Conservation (phyloP, 2,888 invertebrate species). For the Tinea semifulvella region DNA sequence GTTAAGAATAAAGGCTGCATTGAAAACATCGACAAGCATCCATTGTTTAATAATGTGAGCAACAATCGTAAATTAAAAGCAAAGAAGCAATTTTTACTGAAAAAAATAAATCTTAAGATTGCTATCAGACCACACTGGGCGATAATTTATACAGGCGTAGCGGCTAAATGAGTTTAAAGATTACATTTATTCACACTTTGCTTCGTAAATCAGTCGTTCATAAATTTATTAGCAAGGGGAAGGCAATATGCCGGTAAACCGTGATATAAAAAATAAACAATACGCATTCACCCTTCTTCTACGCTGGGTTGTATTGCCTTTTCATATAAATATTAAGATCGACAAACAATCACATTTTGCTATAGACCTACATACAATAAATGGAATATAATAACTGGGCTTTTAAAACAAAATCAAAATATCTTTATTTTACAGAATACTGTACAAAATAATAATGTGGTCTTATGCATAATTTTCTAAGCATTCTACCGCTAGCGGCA, state of each 20-base stretch:
- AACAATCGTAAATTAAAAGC: conserved; percentile 6
- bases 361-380: too few species aligned
- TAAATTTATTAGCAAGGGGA: conserved; percentile 1
- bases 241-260: background rate
- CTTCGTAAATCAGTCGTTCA: background rate
- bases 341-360: too few species aligned
- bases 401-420: too few species aligned
- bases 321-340: too few species aligned
- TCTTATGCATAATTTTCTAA: too few species aligned
- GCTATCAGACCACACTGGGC: conserved; percentile 10
- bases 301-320: too few species aligned
- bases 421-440: too few species aligned
- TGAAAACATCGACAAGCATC: conserved; percentile 1
- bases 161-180: background rate
- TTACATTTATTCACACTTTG: conserved; percentile 7
- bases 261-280: conserved; percentile 6
- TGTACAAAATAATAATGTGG: too few species aligned
- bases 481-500: too few species aligned
- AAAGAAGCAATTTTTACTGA: background rate
- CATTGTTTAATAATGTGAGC: background rate
- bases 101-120: conserved; percentile 9
- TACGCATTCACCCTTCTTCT: background rate
- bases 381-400: too few species aligned
- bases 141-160: conserved; percentile 11
- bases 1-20: too few species aligned